A percentile compares a stretch with the other conserved stretches of the same genome.
phyloP scores from a whole-genome alignment of 1,140 invertebrate genomes.

The Planococcus citri region DNA sequence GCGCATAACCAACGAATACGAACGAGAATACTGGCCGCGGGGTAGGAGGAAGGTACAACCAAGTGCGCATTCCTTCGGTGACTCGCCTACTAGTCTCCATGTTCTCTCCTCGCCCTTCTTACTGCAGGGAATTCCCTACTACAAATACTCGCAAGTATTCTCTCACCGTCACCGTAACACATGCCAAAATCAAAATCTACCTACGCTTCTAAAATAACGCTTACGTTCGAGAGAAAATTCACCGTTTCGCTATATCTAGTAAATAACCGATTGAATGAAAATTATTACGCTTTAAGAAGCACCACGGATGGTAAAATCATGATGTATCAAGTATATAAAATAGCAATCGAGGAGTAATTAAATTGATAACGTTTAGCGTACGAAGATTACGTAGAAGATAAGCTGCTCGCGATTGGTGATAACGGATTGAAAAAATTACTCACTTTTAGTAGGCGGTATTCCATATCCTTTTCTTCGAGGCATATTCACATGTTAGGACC shows the following conservation, averaged over 20 bases:
- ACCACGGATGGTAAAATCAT: too few relatives aligned
- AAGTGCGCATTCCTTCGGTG: slow-evolving; percentile 13
- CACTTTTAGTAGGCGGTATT: slow-evolving; percentile 14
- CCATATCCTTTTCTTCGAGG: slow-evolving; percentile 17
- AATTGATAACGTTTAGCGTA: background rate
- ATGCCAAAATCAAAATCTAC: slow-evolving; percentile 7
- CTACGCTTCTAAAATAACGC: slow-evolving; percentile 6
- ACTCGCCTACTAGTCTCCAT: slow-evolving; percentile 17
- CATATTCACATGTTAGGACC: slow-evolving; percentile 10
- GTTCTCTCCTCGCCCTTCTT: background rate
- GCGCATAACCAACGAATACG: slow-evolving; percentile 1
- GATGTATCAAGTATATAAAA: background rate
- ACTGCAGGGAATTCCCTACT: slow-evolving; percentile 15
- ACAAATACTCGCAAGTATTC: background rate
- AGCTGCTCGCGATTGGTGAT: background rate
- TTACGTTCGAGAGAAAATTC: background rate
- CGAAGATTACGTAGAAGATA: background rate
- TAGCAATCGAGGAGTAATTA: background rate
- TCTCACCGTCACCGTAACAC: slow-evolving; percentile 5
- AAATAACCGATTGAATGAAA: background rate
- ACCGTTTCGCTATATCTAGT: background rate
- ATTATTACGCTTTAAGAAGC: background rate
- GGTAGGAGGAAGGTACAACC: background rate
- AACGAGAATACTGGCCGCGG: background rate
- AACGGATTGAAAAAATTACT: background rate